A percentile compares a stretch with the other conserved stretches of the same genome.
These are phyloP conservation scores for Poecilia latipinna DNA, from an alignment of 2,113 vertebrate species.

Conservation along the genomic window DNA sequence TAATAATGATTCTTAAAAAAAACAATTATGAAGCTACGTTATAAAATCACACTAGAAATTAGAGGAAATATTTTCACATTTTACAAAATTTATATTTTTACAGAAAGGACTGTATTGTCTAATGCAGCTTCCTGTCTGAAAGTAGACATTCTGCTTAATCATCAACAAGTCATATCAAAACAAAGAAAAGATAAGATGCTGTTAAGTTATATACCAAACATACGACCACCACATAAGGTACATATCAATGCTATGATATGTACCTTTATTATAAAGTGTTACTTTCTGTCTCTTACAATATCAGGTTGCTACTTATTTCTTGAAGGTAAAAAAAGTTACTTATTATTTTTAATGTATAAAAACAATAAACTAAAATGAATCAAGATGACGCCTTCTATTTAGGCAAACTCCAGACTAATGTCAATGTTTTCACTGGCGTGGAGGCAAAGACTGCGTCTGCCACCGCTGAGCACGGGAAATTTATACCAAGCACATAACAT, in stretches of 20 bases:
- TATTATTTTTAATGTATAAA: slow-evolving; percentile 37
- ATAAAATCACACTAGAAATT: too few species aligned
- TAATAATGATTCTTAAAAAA: too few species aligned
- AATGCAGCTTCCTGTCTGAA: not conserved
- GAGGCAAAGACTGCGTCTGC: slow-evolving; percentile 24
- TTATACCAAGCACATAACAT: slow-evolving; percentile 50
- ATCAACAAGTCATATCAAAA: too few species aligned
- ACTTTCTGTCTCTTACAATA: slow-evolving; percentile 6
- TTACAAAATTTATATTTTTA: not conserved
- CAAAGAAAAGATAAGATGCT: too few species aligned
- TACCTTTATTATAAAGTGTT: slow-evolving; percentile 3
- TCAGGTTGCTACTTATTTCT: slow-evolving; percentile 40
- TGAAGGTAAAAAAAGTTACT: slow-evolving; percentile 31
- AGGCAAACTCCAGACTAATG: slow-evolving; percentile 42
- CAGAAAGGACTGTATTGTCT: not conserved
- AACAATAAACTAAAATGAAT: slow-evolving; percentile 55
- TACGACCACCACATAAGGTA: too few species aligned
- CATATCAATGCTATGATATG: not conserved
- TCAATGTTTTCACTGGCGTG: slow-evolving; percentile 67
- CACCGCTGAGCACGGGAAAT: slow-evolving; percentile 29
- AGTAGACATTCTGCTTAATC: too few species aligned
- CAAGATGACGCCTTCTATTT: slow-evolving; percentile 27
- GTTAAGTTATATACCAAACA: too few species aligned
- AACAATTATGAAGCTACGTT: not conserved
- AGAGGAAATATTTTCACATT: too few species aligned